Base-by-base conservation (phyloP, 2,113 vertebrate genomes). In the Perca fluviatilis region DNA sequence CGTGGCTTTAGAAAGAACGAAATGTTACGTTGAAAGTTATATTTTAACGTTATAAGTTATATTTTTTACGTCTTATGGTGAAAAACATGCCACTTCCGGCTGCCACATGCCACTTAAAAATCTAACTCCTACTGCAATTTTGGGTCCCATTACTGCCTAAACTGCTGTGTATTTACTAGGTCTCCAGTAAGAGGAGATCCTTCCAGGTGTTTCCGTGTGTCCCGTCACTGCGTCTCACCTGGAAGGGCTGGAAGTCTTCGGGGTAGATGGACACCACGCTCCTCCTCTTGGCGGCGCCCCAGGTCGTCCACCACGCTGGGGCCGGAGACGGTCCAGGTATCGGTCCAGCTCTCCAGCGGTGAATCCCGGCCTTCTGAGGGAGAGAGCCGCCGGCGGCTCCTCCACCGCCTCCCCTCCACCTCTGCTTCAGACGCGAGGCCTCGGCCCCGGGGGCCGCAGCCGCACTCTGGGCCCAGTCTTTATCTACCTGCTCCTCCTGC, bases 221-320 rank as follows among this genome's bases (percentile, higher is more conserved):
- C 27, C 27, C 27, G 27, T 27, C 27, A 27, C 2, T 27, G 27
- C 27, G 65, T 15, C 73, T 79, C 70, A 94, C 93, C 19, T 94
- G 93, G 15, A 97, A 95, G 47, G 96, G 94, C 13, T 94, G 91
- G 60, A 96, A 97, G 13, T 94, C 94, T 0, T 95, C 86, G 0
- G 98, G 98, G 87, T 98, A 98, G 0, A 95, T 91, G 21, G 96
- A 94, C 0, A 96, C 95, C 77, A 96, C 95, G 40, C 96, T 96
- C 83, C n/a, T n/a, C n/a, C 95, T 93, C 14, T 95, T 88, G 49
- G 97, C 96, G 0, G 95, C 92, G 0, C 94, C 95, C n/a, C 66
- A 99, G 84, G 58, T 99, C 97, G 0, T 96, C 96, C 82, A 97
- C 92, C 53, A 95, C 68, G 0, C 92, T n/a, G 88, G 6, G 88